A percentile compares a stretch with the other conserved stretches of the same genome.
Evolutionary conservation across 2,113 vertebrate species (phyloP).

Genomic region (Pelodiscus sinensis): DNA sequence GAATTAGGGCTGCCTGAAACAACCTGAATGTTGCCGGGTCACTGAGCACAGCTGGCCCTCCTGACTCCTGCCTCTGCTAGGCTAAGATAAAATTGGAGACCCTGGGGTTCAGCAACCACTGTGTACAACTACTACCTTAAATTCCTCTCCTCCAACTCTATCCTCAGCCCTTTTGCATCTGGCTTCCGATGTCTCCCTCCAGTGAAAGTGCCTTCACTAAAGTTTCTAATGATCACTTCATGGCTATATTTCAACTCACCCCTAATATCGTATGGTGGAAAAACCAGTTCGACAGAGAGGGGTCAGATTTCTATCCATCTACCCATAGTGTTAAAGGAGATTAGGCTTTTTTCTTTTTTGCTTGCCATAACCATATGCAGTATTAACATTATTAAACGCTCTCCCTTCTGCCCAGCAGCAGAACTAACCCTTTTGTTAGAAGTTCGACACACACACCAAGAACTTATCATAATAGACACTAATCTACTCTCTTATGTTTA

Average conservation of each 20-base stretch:
- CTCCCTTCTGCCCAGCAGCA: too few species aligned
- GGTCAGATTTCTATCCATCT: background rate
- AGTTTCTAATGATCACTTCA: background rate
- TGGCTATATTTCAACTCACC: background rate
- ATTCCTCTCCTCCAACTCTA: background rate
- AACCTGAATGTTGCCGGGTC: background rate
- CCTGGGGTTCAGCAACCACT: background rate
- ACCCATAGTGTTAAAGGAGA: background rate
- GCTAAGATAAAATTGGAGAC: too few species aligned
- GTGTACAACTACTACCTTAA: background rate
- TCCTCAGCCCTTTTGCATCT: background rate
- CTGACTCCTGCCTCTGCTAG: too few species aligned
- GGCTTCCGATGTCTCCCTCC: background rate
- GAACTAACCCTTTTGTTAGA: background rate
- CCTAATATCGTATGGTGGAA: background rate
- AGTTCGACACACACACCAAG: background rate
- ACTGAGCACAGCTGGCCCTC: too few species aligned
- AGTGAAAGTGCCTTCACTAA: background rate
- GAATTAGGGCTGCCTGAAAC: background rate
- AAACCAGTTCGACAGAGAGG: background rate
- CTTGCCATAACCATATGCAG: background rate
- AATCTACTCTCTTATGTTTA: background rate
- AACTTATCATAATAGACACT: background rate
- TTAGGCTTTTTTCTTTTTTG: background rate
- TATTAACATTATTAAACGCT: background rate